These are phyloP conservation scores for Acromyrmex heyeri DNA, from an alignment of 1,140 invertebrate species.

Conservation along the genomic window DNA sequence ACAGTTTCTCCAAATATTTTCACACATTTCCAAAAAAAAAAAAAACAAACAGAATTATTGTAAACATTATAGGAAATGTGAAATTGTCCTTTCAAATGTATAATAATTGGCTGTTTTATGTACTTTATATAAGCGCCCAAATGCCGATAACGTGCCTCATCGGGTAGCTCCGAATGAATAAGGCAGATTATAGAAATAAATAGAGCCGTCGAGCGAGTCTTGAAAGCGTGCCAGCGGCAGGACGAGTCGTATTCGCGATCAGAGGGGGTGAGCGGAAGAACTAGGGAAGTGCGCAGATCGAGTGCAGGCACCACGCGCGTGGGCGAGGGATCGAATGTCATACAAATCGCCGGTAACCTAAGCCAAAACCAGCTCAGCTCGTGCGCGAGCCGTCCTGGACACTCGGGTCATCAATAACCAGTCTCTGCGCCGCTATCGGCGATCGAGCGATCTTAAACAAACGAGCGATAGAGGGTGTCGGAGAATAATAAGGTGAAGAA, in stretches of 20 bases:
- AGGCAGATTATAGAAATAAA: constrained; percentile 81
- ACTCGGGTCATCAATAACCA: constrained; percentile 77
- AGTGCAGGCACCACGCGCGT: constrained; percentile 69
- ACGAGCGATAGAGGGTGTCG: constrained; percentile 58
- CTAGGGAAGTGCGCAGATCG: constrained; percentile 18
- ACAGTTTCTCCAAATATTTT: no score
- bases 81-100: constrained; percentile 23
- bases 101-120: constrained; percentile 6
- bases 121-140: constrained; percentile 24
- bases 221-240: constrained; percentile 61
- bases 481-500: constrained; percentile 56
- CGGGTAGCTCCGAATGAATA: constrained; percentile 75
- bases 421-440: constrained; percentile 73
- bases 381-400: constrained; percentile 55
- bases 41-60: neutral
- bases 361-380: constrained; percentile 79
- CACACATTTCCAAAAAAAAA: neutral
- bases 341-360: constrained; percentile 84
- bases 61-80: neutral
- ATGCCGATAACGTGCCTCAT: constrained; percentile 41
- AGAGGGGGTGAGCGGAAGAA: constrained; percentile 42
- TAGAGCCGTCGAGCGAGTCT: constrained; percentile 78
- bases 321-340: constrained; percentile 84
- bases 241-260: constrained; percentile 59
- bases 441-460: constrained; percentile 75